phyloP scores from a whole-genome alignment of 2,888 invertebrate genomes.

The Ferrisia virgata region DNA sequence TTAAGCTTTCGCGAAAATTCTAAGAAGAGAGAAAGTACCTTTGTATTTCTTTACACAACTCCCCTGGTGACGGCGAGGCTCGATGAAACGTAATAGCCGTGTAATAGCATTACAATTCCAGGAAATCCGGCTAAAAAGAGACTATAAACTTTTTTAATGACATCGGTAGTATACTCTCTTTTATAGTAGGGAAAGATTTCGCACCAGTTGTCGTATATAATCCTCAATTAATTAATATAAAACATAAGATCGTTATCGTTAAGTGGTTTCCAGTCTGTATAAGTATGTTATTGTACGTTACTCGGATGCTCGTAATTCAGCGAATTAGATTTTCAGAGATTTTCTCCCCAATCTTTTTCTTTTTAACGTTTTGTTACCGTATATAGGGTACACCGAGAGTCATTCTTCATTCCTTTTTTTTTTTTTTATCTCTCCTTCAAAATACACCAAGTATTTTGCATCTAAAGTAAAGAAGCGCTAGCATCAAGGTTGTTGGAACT shows the following conservation, averaged over 20 bases:
- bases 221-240: conserved; percentile 32
- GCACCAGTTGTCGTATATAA: conserved; percentile 13
- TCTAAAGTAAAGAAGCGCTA: not conserved
- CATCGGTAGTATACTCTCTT: not conserved
- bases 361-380: not conserved
- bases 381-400: not conserved
- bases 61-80: too few relatives aligned
- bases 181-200: conserved; percentile 10
- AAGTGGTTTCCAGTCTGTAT: conserved; percentile 25
- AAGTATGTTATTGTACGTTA: not conserved
- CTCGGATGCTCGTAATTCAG: not conserved
- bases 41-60: too few relatives aligned
- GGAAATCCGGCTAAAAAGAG: not conserved
- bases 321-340: not conserved
- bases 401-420: too few relatives aligned
- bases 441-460: not conserved
- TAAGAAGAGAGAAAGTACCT: too few relatives aligned
- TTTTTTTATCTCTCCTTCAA: too few relatives aligned
- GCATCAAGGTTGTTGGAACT: not conserved
- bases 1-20: too few relatives aligned
- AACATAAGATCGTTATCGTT: conserved; percentile 29
- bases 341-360: not conserved
- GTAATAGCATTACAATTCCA: not conserved
- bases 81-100: not conserved
- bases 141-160: conserved; percentile 34